These are phyloP conservation scores for Nephrotoma guestfalica DNA, from an alignment of 2,888 invertebrate genomes.

Conservation along the genomic window DNA sequence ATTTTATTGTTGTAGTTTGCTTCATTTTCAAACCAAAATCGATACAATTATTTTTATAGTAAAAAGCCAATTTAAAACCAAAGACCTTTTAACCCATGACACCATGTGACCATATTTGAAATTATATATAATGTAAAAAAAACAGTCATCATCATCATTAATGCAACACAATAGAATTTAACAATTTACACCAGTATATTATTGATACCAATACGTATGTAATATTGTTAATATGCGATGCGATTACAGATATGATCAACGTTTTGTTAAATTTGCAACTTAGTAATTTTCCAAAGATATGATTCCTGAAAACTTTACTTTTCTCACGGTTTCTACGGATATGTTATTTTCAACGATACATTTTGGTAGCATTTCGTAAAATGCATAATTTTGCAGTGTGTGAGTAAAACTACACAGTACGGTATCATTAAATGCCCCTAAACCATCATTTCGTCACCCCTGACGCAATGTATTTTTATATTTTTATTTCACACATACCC, in stretches of 20 bases:
- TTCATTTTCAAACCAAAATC: not conserved
- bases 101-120: not conserved
- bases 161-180: not conserved
- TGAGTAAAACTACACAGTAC: no score
- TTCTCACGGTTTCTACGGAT: no score
- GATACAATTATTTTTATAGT: not conserved
- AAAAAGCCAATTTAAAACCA: not conserved
- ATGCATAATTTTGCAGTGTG: no score
- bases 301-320: no score
- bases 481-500: not conserved
- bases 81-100: not conserved
- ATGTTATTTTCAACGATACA: no score
- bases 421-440: no score
- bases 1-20: not conserved
- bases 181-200: not conserved
- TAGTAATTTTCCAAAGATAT: no score
- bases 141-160: not conserved
- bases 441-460: not conserved
- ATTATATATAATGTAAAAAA: not conserved
- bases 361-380: no score
- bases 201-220: not conserved
- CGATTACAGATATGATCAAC: no score
- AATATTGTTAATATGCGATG: not conserved
- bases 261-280: no score
- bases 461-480: not conserved